These are phyloP conservation scores for Parauchenoglanis punctatus DNA, from an alignment of 2,797 vertebrate genomes.

Conservation along the genomic window DNA sequence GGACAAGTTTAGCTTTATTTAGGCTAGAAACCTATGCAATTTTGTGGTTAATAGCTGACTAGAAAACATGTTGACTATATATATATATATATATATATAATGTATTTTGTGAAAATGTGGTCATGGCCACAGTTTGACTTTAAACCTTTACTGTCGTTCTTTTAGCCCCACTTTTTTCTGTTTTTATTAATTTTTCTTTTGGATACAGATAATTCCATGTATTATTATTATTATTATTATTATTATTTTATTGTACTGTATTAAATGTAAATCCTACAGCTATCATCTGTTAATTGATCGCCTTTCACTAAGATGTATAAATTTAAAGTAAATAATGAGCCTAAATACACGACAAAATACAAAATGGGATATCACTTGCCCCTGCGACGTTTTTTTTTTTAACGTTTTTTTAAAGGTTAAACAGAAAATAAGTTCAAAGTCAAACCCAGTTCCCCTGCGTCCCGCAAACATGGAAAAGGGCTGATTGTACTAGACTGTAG, in stretches of 20 bases:
- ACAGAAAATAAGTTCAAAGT: conserved; percentile 10
- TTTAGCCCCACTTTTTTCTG: background rate
- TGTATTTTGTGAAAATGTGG: background rate
- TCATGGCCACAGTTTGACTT: background rate
- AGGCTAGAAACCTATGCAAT: background rate
- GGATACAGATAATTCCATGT: background rate
- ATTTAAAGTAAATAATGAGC: background rate
- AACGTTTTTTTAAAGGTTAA: background rate
- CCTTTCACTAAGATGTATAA: background rate
- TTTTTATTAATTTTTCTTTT: background rate
- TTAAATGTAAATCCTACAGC: background rate
- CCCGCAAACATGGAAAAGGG: background rate
- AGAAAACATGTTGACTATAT: background rate
- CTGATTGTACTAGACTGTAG: conserved; percentile 69
- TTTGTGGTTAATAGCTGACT: background rate
- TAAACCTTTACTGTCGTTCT: background rate
- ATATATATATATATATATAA: no score
- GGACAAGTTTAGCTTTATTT: background rate
- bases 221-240: background rate
- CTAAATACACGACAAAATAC: background rate
- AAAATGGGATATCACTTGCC: background rate
- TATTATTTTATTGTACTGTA: background rate
- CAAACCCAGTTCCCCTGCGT: background rate
- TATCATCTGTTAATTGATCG: background rate
- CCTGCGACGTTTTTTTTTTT: background rate